These are phyloP conservation scores for Helicoverpa assulta DNA, from an alignment of 2,888 invertebrate genomes.

Conservation along the genomic window DNA sequence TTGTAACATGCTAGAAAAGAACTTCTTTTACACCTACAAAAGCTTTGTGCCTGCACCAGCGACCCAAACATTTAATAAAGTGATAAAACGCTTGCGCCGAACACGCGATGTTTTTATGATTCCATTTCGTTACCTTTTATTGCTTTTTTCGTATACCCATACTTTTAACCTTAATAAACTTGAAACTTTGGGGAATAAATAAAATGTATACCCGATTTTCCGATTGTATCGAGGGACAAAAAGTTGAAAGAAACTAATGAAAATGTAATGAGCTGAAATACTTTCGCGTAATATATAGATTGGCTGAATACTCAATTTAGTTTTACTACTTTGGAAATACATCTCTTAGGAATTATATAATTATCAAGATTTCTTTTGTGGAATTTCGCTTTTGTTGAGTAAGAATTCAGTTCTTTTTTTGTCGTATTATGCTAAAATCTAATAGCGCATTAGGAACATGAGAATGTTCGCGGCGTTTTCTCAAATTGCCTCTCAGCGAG, in stretches of 20 bases:
- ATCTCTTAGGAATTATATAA: slow-evolving; percentile 41
- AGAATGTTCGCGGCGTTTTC: slow-evolving; percentile 40
- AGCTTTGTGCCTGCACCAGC: slow-evolving; percentile 69
- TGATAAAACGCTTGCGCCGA: slow-evolving; percentile 80
- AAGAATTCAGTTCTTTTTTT: slow-evolving; percentile 13
- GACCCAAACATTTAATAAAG: slow-evolving; percentile 83
- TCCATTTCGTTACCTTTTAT: slow-evolving; percentile 74
- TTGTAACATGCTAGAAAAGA: slow-evolving; percentile 62
- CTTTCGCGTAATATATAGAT: slow-evolving; percentile 46
- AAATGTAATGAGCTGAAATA: slow-evolving; percentile 61
- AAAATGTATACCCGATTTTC: slow-evolving; percentile 57
- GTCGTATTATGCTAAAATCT: slow-evolving; percentile 42
- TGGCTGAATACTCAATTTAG: slow-evolving; percentile 45
- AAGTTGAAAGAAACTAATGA: slow-evolving; percentile 59
- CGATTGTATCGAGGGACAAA: slow-evolving; percentile 58
- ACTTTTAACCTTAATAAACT: slow-evolving; percentile 74
- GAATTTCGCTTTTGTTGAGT: slow-evolving; percentile 23
- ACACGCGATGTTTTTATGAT: slow-evolving; percentile 83
- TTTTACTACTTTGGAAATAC: slow-evolving; percentile 35
- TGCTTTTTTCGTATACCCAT: slow-evolving; percentile 68
- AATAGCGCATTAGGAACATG: slow-evolving; percentile 33
- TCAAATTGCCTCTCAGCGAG: slow-evolving; percentile 51
- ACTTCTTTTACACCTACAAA: slow-evolving; percentile 68
- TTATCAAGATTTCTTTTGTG: slow-evolving; percentile 32
- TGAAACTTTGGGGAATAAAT: slow-evolving; percentile 68